phyloP scores from a whole-genome alignment of 2,797 vertebrate genomes.

The Hyperoplus immaculatus region DNA sequence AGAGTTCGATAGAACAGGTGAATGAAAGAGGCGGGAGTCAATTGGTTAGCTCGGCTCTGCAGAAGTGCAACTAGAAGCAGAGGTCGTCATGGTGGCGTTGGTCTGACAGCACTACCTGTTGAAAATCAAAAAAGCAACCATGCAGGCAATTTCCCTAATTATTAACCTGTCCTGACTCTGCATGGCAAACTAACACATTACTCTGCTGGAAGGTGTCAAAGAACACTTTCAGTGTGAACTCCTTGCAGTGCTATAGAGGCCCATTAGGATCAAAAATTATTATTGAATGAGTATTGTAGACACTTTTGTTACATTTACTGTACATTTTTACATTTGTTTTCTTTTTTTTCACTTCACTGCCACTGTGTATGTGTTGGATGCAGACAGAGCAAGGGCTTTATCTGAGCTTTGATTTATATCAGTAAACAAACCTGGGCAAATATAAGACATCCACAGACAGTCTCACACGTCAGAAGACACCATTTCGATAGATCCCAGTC shows the following conservation, averaged over 20 bases:
- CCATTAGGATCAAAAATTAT: constrained; percentile 70
- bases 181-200: constrained; percentile 75
- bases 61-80: constrained; percentile 36
- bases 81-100: constrained; percentile 34
- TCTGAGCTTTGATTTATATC: constrained; percentile 50
- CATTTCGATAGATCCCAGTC: constrained; percentile 70
- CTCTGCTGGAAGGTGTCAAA: constrained; percentile 73
- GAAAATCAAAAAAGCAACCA: constrained; percentile 3
- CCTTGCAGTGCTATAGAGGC: constrained; percentile 74
- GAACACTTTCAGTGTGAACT: constrained; percentile 80
- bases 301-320: neutral
- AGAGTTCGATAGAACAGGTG: constrained; percentile 61
- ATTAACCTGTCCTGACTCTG: neutral
- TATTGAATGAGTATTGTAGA: neutral
- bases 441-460: constrained; percentile 35
- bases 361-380: constrained; percentile 22
- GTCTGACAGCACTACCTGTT: constrained; percentile 2
- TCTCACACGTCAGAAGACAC: constrained; percentile 66
- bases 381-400: constrained; percentile 10
- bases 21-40: constrained; percentile 38
- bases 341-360: neutral
- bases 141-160: neutral
- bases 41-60: constrained; percentile 46
- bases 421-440: constrained; percentile 58
- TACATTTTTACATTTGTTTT: neutral